Evolutionary conservation across 2,797 vertebrate genomes (phyloP), one percentile per base, ranked within the genome.

Genomic region (Sebastolobus alascanus): DNA sequence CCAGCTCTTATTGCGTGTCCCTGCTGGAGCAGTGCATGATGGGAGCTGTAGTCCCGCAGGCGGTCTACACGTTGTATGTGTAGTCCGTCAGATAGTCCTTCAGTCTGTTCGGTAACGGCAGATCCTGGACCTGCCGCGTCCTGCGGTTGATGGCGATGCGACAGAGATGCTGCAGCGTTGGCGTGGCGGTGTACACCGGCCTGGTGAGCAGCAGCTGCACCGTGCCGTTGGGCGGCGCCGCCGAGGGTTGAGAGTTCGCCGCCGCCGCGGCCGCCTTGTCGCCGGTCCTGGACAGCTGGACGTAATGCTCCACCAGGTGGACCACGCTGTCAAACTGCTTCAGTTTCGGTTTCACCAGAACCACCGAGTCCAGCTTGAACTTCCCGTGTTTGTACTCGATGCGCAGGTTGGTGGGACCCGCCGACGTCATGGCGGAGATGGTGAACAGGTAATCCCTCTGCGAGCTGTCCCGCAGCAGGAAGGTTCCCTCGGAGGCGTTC

Each of bases 321-420:
- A 99, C 98, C 90, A 99, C 98, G 1, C 97, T 98, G 95, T 98
- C 96, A 64, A 99, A 99, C 75, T 98, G 97, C 84, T 97, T 97
- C 25, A 99, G 96, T 90, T 96, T 97, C 43, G 98, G 97, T 79
- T 96, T 96, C 76, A 99, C 96, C 91, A 98, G 96, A 25, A 98
- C 96, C 90, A 98, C 96, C 0, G 98, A 99, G 95, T 99, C 98
- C 95, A 99, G 94, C 88, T 97, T 96, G 95, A 99, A 99, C 77
- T 98, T 98, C 52, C 98, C 98, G 58, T 97, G 97, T 82, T 96
- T 96, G 93, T 96, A 98, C 85, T 98, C 97, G 56, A 99, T 99
- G 14, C 98, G 97, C 52, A 99, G 94, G 90, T 99, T 99, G 81
- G 98, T 99, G 82, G 98, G 98, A 77, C 98, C 98, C 0, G 97